phyloP scores from a whole-genome alignment of 2,113 vertebrate species.

The Dasyurus viverrinus region DNA sequence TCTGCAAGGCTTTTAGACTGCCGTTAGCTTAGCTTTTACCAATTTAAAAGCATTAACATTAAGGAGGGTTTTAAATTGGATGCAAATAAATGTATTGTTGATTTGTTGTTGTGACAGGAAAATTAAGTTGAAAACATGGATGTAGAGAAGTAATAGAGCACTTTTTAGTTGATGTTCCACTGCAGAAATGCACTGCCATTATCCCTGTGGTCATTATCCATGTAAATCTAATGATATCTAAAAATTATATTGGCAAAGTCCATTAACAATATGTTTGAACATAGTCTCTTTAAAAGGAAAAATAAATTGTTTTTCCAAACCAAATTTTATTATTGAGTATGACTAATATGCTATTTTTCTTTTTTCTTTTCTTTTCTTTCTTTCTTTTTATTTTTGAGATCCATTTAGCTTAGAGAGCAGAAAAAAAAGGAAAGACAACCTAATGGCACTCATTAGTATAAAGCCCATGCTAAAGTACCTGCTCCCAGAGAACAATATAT shows the following conservation, averaged over 20 bases:
- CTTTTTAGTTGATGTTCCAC: slow-evolving; percentile 70
- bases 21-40: slow-evolving; percentile 77
- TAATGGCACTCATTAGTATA: slow-evolving; percentile 69
- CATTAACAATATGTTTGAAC: slow-evolving; percentile 82
- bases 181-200: slow-evolving; percentile 68
- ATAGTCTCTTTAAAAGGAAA: slow-evolving; percentile 76
- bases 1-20: slow-evolving; percentile 76
- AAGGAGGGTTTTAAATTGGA: slow-evolving; percentile 76
- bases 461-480: slow-evolving; percentile 31
- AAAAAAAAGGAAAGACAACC: slow-evolving; percentile 61
- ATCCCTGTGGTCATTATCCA: slow-evolving; percentile 60
- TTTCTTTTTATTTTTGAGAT: slow-evolving; percentile 66
- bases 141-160: slow-evolving; percentile 65
- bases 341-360: slow-evolving; percentile 62
- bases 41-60: slow-evolving; percentile 77
- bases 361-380: slow-evolving; percentile 49
- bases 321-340: slow-evolving; percentile 68
- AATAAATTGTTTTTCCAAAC: slow-evolving; percentile 70
- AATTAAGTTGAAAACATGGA: slow-evolving; percentile 78
- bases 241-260: slow-evolving; percentile 71
- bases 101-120: slow-evolving; percentile 79
- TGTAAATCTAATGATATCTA: slow-evolving; percentile 74
- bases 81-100: slow-evolving; percentile 83
- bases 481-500: too few species aligned
- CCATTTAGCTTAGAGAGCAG: slow-evolving; percentile 73